phyloP scores from a whole-genome alignment of 2,888 invertebrate genomes.

The Cephalotes varians region DNA sequence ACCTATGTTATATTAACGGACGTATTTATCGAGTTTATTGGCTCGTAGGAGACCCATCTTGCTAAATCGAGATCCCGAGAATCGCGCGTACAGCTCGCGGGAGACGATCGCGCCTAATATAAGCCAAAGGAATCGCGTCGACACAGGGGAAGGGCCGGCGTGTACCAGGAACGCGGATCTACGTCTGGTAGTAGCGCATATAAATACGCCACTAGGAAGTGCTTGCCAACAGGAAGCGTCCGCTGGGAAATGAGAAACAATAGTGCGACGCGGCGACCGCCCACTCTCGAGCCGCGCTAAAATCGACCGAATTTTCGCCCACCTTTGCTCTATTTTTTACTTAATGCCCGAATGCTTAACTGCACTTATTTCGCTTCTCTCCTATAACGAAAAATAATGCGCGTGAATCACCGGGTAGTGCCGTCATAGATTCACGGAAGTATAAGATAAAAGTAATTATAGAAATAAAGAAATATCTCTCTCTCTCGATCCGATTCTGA shows the following conservation, averaged over 20 bases:
- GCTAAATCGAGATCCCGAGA: conserved; percentile 55
- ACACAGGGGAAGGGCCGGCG: conserved; percentile 46
- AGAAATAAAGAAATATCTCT: not conserved
- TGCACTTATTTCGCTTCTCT: not conserved
- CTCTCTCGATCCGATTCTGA: not conserved
- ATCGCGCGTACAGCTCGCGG: conserved; percentile 53
- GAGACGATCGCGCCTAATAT: conserved; percentile 61
- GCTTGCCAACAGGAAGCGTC: conserved; percentile 61
- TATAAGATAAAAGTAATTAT: not conserved
- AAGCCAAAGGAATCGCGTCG: conserved; percentile 52
- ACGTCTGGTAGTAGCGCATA: conserved; percentile 74
- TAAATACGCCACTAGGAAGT: conserved; percentile 82
- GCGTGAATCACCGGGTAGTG: conserved; percentile 1
- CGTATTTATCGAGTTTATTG: conserved; percentile 51
- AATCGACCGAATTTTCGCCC: conserved; percentile 43
- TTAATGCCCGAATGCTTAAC: not conserved
- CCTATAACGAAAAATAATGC: not conserved
- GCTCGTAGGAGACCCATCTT: conserved; percentile 36
- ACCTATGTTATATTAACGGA: not conserved
- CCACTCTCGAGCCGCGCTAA: conserved; percentile 36
- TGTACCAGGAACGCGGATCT: conserved; percentile 72
- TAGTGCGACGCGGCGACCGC: conserved; percentile 37
- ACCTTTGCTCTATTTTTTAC: conserved; percentile 9
- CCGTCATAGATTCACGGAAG: not conserved
- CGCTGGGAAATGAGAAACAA: conserved; percentile 56